Percentiles rank a stretch among this genome's conserved stretches.
Evolutionary conservation across 2,113 vertebrate species (phyloP).

Genomic region (Deroptyus accipitrinus): DNA sequence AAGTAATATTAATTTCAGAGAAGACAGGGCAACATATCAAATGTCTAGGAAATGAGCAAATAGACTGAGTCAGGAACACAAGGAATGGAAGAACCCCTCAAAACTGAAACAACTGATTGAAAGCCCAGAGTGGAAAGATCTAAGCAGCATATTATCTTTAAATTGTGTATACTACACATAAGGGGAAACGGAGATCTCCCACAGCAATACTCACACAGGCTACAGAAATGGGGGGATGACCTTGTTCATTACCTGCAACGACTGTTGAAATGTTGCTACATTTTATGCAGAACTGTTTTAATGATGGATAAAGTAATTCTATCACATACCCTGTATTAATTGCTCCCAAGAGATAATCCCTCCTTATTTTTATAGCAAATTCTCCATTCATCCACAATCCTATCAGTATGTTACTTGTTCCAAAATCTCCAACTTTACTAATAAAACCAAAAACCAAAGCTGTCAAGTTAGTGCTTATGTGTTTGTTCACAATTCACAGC

Average conservation of each 20-base stretch:
- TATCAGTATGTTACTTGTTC: background rate
- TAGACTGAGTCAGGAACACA: background rate
- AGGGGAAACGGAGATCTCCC: background rate
- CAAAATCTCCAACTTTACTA: background rate
- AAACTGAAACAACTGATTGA: background rate
- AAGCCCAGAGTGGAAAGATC: background rate
- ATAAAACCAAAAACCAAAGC: background rate
- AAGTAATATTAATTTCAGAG: background rate
- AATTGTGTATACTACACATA: background rate
- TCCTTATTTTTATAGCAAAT: background rate
- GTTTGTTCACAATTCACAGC: background rate
- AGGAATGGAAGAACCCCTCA: background rate
- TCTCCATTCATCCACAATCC: background rate
- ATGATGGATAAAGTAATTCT: background rate
- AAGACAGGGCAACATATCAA: background rate
- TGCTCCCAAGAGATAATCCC: background rate
- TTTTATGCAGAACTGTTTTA: background rate
- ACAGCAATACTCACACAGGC: background rate
- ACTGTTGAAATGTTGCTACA: background rate
- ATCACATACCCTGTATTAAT: background rate
- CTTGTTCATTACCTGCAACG: background rate
- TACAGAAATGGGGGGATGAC: background rate
- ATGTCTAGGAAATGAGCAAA: background rate
- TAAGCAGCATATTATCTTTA: background rate
- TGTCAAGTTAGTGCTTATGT: rapidly evolving